Percentiles rank a stretch among this genome's conserved stretches.
Evolutionary conservation across 2,888 invertebrate species (phyloP).

Genomic region (Hylaea fasciaria): DNA sequence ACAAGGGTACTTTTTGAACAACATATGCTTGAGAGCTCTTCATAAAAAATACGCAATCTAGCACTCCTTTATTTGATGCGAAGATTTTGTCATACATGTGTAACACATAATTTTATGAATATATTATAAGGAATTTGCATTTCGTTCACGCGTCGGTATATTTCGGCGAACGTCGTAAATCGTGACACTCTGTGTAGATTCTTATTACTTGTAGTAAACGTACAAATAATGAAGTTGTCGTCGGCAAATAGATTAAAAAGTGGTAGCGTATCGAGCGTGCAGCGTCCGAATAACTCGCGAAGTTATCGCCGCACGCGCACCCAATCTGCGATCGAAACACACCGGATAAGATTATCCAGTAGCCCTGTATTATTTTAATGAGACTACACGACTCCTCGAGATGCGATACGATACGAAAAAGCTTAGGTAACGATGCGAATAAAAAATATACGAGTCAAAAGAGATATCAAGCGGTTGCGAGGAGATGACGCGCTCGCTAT

Average conservation of each 20-base stretch:
- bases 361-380: constrained; percentile 85
- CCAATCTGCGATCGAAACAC: constrained; percentile 84
- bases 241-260: constrained; percentile 78
- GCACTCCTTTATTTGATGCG: constrained; percentile 65
- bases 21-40: constrained; percentile 51
- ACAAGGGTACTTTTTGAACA: constrained; percentile 60
- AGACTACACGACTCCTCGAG: constrained; percentile 83
- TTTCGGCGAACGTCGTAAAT: constrained; percentile 23
- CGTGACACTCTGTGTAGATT: constrained; percentile 24
- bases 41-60: constrained; percentile 67
- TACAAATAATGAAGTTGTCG: constrained; percentile 82
- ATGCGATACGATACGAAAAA: constrained; percentile 80
- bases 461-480: constrained; percentile 75
- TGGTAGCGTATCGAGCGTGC: constrained; percentile 77
- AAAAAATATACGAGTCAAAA: constrained; percentile 79
- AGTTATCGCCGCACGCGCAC: constrained; percentile 83
- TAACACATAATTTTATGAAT: constrained; percentile 76
- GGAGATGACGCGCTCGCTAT: constrained; percentile 63
- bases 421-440: constrained; percentile 82
- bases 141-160: constrained; percentile 49
- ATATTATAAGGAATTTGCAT: constrained; percentile 73
- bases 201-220: constrained; percentile 48
- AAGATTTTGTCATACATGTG: constrained; percentile 72
- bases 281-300: constrained; percentile 79
- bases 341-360: constrained; percentile 85